A percentile compares a stretch with the other conserved stretches of the same genome.
Evolutionary conservation across 1,140 invertebrate genomes (phyloP).

Genomic region (Polyergus mexicanus): DNA sequence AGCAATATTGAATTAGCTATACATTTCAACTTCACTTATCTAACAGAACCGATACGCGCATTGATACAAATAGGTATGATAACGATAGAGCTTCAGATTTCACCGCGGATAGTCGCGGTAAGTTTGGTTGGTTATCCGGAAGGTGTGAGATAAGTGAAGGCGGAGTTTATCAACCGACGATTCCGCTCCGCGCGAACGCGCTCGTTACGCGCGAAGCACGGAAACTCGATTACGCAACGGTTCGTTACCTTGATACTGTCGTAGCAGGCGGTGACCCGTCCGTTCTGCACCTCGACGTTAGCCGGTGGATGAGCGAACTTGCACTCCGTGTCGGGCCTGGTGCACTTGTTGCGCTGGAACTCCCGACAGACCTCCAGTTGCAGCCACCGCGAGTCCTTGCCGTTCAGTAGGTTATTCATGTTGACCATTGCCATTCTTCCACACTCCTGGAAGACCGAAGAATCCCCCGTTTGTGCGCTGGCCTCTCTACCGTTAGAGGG

Average conservation of each 20-base stretch:
- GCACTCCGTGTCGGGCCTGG: constrained; percentile 99
- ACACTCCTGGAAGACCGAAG: constrained; percentile 67
- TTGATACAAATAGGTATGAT: constrained; percentile 17
- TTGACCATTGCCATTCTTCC: constrained; percentile 96
- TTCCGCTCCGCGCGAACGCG: constrained; percentile 53
- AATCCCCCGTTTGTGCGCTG: constrained; percentile 29
- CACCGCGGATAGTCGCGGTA: background rate
- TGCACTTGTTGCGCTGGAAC: constrained; percentile 99
- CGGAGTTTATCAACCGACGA: constrained; percentile 41
- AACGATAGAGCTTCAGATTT: constrained; percentile 11
- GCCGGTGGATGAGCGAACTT: constrained; percentile 99
- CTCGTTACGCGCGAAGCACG: constrained; percentile 61
- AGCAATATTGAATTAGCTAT: background rate
- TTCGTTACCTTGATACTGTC: constrained; percentile 99
- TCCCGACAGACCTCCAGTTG: constrained; percentile 99
- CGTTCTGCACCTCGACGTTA: constrained; percentile 99
- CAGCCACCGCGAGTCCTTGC: constrained; percentile 99
- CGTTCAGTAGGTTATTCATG: constrained; percentile 98
- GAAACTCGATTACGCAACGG: constrained; percentile 72
- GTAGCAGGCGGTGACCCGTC: constrained; percentile 99
- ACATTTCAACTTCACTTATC: constrained; percentile 29
- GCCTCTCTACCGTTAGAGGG: constrained; percentile 38
- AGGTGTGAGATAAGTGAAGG: constrained; percentile 50
- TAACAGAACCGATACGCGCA: background rate
- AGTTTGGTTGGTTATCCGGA: background rate